Conservation (phyloP, 2,888 invertebrate species). For the Congeria kusceri region DNA sequence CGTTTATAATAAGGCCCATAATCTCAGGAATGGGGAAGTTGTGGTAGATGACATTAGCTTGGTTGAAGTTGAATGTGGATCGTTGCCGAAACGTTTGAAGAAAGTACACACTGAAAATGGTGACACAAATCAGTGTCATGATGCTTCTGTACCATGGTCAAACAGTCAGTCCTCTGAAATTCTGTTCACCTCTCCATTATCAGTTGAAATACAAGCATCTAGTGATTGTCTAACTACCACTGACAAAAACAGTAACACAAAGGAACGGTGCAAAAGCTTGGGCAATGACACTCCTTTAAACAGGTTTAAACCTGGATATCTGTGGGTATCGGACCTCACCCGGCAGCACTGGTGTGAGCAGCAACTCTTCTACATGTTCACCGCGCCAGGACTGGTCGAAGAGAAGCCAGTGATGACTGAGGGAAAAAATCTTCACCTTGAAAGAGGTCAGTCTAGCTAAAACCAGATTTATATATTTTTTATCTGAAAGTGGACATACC, state of each 20-base stretch:
- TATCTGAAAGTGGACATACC: too few relatives aligned
- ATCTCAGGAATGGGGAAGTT: too few relatives aligned
- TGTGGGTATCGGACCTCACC: constrained; percentile 80
- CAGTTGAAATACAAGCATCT: too few relatives aligned
- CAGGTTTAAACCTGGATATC: constrained; percentile 73
- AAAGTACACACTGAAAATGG: too few relatives aligned
- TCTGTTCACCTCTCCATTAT: too few relatives aligned
- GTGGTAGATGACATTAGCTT: too few relatives aligned
- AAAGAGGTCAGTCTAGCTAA: constrained; percentile 72
- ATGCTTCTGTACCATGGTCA: too few relatives aligned
- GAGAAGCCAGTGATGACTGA: constrained; percentile 77
- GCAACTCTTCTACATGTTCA: constrained; percentile 77
- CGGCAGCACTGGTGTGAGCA: constrained; percentile 83
- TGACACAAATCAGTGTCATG: too few relatives aligned
- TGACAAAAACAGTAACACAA: background rate
- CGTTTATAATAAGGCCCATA: too few relatives aligned
- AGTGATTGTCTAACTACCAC: background rate
- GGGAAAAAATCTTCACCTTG: constrained; percentile 79
- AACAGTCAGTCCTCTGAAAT: too few relatives aligned
- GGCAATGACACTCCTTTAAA: constrained; percentile 60
- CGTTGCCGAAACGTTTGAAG: too few relatives aligned
- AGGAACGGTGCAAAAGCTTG: constrained; percentile 27
- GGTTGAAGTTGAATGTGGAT: too few relatives aligned
- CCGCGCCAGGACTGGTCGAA: constrained; percentile 70
- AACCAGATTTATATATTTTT: background rate